Evolutionary conservation across 2,113 vertebrate species (phyloP).

Genomic region (Trogon melanurus): DNA sequence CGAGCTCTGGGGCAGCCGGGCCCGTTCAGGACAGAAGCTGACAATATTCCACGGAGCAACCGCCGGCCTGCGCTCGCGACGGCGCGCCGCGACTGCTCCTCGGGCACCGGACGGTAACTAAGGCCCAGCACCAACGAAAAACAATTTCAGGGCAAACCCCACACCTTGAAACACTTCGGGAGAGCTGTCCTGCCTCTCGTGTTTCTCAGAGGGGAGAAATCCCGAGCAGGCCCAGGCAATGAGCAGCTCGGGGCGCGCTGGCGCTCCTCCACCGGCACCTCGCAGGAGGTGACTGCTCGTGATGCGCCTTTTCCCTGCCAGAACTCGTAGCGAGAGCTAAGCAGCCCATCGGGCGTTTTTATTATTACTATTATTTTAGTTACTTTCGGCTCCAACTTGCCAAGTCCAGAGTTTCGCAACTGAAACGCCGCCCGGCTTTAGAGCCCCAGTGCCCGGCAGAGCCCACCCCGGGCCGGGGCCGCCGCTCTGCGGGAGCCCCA

Average conservation of each 20-base stretch:
- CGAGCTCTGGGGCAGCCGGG: rapidly evolving
- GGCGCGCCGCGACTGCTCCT: background rate
- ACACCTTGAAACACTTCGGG: background rate
- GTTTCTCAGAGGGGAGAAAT: background rate
- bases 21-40: rapidly evolving
- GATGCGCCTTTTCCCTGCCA: rapidly evolving
- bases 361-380: background rate
- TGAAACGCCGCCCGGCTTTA: background rate
- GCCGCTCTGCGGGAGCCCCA: no score
- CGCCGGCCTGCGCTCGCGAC: background rate
- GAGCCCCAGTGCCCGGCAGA: no score
- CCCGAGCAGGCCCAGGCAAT: background rate
- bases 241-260: background rate
- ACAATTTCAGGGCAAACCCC: background rate
- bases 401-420: rapidly evolving
- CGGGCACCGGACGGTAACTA: rapidly evolving
- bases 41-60: background rate
- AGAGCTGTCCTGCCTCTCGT: background rate
- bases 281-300: background rate
- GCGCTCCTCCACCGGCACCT: rapidly evolving
- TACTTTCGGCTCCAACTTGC: rapidly evolving
- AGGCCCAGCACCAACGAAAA: background rate
- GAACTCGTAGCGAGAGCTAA: background rate
- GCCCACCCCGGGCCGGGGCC: no score
- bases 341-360: no score